These are phyloP conservation scores for Drosophila nikananu DNA, from an alignment of 1,140 invertebrate species.

Conservation along the genomic window DNA sequence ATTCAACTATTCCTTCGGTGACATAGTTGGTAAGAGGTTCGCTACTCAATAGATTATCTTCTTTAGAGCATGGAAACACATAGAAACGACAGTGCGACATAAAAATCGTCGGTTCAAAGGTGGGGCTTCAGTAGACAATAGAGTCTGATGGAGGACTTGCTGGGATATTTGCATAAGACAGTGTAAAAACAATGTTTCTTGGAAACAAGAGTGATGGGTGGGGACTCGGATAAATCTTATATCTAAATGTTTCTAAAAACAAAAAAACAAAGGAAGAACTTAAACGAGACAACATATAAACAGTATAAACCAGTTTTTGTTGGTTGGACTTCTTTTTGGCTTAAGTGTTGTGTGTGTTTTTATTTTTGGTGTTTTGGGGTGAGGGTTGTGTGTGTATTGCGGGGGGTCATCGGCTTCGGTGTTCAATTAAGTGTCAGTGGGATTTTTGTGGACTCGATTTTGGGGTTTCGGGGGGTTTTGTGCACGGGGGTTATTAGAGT, in stretches of 20 bases:
- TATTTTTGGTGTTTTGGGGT: constrained; percentile 25
- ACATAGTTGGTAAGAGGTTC: constrained; percentile 54
- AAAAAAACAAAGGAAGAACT: constrained; percentile 66
- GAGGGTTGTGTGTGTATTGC: constrained; percentile 32
- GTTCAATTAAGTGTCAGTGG: constrained; percentile 63
- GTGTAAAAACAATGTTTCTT: constrained; percentile 37
- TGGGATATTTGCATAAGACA: constrained; percentile 17
- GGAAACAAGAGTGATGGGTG: constrained; percentile 25
- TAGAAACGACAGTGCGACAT: constrained; percentile 53
- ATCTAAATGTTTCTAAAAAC: constrained; percentile 68
- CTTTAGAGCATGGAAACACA: constrained; percentile 20
- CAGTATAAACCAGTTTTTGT: constrained; percentile 62
- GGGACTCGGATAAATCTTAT: constrained; percentile 61
- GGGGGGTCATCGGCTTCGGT: constrained; percentile 37
- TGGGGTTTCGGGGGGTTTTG: constrained; percentile 48
- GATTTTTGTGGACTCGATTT: constrained; percentile 65
- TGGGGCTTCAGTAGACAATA: constrained; percentile 27
- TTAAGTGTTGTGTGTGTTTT: constrained; percentile 49
- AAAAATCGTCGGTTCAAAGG: constrained; percentile 40
- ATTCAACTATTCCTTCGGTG: constrained; percentile 70
- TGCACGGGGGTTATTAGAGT: constrained; percentile 64
- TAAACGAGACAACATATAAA: constrained; percentile 72
- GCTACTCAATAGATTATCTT: constrained; percentile 50
- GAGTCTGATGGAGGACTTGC: constrained; percentile 42
- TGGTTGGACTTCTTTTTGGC: constrained; percentile 43